phyloP scores from a whole-genome alignment of 2,888 invertebrate genomes.

The Anaspis maculata region DNA sequence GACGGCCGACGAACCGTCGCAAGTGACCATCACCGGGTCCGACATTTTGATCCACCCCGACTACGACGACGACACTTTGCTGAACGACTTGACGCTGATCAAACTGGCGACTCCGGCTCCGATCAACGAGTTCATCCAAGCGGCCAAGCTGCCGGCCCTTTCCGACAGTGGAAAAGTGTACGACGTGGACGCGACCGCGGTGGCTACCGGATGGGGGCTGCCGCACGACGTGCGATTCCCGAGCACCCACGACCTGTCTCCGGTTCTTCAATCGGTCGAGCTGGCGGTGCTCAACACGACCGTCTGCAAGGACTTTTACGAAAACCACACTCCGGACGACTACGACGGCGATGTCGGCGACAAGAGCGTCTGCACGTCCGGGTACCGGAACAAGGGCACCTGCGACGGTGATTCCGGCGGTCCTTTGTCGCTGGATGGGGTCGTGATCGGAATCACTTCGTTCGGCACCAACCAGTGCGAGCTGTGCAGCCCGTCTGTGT shows the following conservation, averaged over 20 bases:
- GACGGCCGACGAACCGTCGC: conserved; percentile 16
- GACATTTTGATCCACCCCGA: conserved; percentile 20
- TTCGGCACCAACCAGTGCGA: conserved; percentile 22
- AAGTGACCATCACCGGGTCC: conserved; percentile 10
- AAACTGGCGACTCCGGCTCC: conserved; percentile 17
- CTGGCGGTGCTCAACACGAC: conserved; percentile 16
- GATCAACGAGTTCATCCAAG: conserved; percentile 17
- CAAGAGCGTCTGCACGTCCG: conserved; percentile 23
- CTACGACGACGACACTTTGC: conserved; percentile 12
- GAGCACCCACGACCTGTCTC: conserved; percentile 19
- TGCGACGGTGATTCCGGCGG: conserved; percentile 26
- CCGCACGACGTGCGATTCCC: conserved; percentile 17
- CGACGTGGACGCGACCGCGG: conserved; percentile 7
- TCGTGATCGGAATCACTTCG: conserved; percentile 22
- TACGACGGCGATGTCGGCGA: conserved; percentile 11
- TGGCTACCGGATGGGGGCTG: conserved; percentile 26
- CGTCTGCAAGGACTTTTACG: conserved; percentile 21
- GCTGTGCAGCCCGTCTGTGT: conserved; percentile 22
- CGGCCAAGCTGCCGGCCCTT: conserved; percentile 19
- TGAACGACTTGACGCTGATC: conserved; percentile 24
- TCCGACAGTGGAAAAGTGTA: conserved; percentile 13
- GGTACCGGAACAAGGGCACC: conserved; percentile 22
- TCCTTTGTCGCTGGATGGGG: conserved; percentile 18
- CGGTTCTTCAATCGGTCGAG: conserved; percentile 18
- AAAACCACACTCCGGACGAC: no score